Evolutionary conservation across 2,888 invertebrate genomes (phyloP).

Genomic region (Drosophila paranaensis): DNA sequence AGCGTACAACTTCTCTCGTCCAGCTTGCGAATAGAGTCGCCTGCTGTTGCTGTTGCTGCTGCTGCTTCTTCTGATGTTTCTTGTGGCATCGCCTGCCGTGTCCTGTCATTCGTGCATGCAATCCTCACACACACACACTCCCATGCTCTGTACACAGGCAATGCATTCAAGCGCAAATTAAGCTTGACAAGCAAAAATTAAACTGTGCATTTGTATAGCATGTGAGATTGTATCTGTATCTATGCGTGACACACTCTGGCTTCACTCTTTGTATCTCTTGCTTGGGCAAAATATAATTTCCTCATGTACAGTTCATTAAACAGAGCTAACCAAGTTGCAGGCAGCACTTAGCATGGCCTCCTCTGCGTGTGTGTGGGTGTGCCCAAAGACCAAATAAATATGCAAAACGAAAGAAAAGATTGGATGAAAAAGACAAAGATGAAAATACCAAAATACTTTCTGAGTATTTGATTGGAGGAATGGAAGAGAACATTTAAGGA

Average conservation of each 20-base stretch:
- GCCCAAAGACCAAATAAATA: conserved; percentile 35
- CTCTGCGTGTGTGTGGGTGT: background rate
- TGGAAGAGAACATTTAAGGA: background rate
- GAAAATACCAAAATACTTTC: conserved; percentile 17
- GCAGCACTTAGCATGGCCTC: conserved; percentile 40
- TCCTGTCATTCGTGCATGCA: conserved; percentile 67
- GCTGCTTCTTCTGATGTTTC: conserved; percentile 41
- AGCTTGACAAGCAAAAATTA: conserved; percentile 81
- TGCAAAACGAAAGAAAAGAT: conserved; percentile 37
- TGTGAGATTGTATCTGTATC: conserved; percentile 28
- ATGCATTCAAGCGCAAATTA: conserved; percentile 80
- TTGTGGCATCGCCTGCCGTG: conserved; percentile 51
- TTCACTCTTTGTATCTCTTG: conserved; percentile 35
- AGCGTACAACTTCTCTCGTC: conserved; percentile 31
- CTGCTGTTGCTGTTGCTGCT: conserved; percentile 16
- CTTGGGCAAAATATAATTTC: conserved; percentile 74
- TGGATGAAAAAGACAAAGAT: background rate
- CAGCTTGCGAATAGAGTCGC: conserved; percentile 41
- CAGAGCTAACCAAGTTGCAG: conserved; percentile 58
- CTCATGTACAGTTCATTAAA: conserved; percentile 74
- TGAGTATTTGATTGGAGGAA: background rate
- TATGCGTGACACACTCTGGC: conserved; percentile 17
- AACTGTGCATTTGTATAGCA: conserved; percentile 59
- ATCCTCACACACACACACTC: conserved; percentile 31
- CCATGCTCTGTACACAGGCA: conserved; percentile 31